Conservation (phyloP, 2,113 vertebrate genomes). For the Bubo blakistoni region DNA sequence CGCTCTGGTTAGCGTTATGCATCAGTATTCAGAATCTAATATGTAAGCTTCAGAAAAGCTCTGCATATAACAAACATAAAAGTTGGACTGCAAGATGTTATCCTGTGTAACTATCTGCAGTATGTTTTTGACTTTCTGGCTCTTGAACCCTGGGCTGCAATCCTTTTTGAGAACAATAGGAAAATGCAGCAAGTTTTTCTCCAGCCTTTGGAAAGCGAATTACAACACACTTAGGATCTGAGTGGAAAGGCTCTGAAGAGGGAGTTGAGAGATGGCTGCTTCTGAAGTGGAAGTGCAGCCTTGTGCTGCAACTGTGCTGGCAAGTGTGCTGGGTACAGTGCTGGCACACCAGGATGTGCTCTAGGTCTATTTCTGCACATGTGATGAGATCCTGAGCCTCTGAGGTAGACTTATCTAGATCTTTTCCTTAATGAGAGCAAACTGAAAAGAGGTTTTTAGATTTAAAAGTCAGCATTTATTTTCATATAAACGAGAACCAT, state of each 20-base stretch:
- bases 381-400: background rate
- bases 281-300: background rate
- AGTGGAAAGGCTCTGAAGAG: background rate
- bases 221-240: background rate
- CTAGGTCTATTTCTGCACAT: background rate
- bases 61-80: fast-evolving
- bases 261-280: fast-evolving
- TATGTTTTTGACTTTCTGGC: background rate
- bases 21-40: background rate
- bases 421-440: background rate
- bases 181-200: background rate
- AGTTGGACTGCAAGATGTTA: background rate
- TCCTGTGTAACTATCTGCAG: background rate
- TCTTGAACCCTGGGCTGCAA: background rate
- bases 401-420: background rate
- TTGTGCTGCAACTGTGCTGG: background rate
- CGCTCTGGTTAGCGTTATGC: background rate
- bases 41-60: background rate
- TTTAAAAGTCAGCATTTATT: background rate
- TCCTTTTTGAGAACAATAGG: background rate
- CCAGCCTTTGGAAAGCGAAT: background rate
- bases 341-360: fast-evolving
- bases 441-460: background rate
- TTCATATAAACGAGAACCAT: background rate
- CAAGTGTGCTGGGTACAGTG: background rate